Conservation (phyloP, 2,797 vertebrate species). For the Leptodactylus fallax region DNA sequence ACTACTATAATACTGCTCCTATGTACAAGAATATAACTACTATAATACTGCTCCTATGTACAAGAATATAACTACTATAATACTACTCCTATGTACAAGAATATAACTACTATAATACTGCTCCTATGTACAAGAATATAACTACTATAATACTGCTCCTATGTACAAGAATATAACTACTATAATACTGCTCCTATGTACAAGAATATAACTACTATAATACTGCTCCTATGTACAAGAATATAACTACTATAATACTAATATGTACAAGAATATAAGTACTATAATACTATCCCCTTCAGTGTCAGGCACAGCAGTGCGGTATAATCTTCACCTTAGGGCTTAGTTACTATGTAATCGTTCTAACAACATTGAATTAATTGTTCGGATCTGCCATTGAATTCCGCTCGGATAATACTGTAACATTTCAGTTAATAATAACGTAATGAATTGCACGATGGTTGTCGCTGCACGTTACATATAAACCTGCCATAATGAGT, state of each 20-base stretch:
- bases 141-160: background rate
- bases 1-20: constrained; percentile 8
- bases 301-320: background rate
- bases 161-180: background rate
- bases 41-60: background rate
- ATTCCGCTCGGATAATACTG: too few species aligned
- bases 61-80: constrained; percentile 20
- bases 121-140: background rate
- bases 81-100: background rate
- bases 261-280: too few species aligned
- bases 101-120: constrained; percentile 10
- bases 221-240: background rate
- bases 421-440: too few species aligned
- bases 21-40: constrained; percentile 15
- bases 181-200: constrained; percentile 1
- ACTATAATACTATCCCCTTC: background rate
- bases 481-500: background rate
- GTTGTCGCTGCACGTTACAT: background rate
- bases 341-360: too few species aligned
- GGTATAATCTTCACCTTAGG: too few species aligned
- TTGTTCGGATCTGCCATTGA: too few species aligned
- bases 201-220: constrained; percentile 17
- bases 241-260: too few species aligned
- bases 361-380: too few species aligned
- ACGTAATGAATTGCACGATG: background rate